Conservation (phyloP, 2,888 invertebrate genomes). For the Urechis unicinctus region DNA sequence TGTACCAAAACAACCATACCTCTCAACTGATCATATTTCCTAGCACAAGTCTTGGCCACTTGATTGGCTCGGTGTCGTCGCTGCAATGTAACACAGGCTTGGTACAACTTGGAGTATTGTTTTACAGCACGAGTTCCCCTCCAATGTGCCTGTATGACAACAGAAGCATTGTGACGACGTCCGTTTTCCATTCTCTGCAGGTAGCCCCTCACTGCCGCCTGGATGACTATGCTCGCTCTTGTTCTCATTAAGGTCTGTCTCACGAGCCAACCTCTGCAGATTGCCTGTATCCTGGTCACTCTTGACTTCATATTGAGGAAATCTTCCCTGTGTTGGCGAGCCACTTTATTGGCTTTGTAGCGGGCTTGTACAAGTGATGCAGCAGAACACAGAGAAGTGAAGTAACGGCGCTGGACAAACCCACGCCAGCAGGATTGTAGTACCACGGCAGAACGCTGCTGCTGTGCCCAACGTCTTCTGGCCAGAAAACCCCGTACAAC, state of each 20-base stretch:
- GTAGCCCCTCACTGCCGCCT: neutral
- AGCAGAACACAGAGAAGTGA: too few relatives aligned
- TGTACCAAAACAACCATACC: neutral
- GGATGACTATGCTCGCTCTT: too few relatives aligned
- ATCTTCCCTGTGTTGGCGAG: too few relatives aligned
- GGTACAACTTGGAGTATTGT: neutral
- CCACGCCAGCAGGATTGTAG: constrained; percentile 15
- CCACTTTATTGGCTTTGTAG: too few relatives aligned
- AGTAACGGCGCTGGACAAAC: neutral
- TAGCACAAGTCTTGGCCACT: neutral
- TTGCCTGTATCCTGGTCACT: too few relatives aligned
- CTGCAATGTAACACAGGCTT: constrained; percentile 5
- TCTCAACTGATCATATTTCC: neutral
- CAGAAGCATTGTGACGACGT: constrained; percentile 12
- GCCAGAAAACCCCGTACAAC: neutral
- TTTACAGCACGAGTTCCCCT: constrained; percentile 1
- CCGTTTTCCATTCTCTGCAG: neutral
- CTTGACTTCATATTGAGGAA: too few relatives aligned
- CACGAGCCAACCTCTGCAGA: too few relatives aligned
- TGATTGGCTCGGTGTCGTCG: neutral
- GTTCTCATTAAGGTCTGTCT: too few relatives aligned
- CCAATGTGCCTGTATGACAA: constrained; percentile 18
- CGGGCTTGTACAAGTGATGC: too few relatives aligned
- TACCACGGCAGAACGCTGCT: constrained; percentile 10
- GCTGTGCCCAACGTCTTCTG: neutral